Percentiles rank a stretch among this genome's conserved stretches.
Conservation (phyloP, 92 coral and sea anemone species). For the Palythoa grandiflora region DNA sequence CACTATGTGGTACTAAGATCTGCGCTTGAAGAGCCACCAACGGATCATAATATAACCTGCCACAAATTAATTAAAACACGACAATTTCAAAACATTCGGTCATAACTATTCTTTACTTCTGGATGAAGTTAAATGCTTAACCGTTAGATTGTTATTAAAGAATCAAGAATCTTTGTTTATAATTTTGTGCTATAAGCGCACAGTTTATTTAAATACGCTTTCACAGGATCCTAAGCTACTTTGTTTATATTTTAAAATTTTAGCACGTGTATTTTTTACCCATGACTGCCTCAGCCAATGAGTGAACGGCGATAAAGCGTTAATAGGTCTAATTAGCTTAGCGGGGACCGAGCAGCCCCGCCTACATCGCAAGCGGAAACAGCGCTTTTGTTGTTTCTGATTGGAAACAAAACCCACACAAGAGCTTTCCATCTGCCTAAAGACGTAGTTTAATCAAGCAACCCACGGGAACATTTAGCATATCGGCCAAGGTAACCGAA, state of each 20-base stretch:
- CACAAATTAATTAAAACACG: background rate
- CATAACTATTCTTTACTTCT: background rate
- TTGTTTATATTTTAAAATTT: slow-evolving; percentile 62
- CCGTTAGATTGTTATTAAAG: background rate
- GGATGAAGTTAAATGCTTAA: background rate
- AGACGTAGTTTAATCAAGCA: slow-evolving; percentile 50
- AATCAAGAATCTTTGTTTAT: background rate
- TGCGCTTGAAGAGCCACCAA: background rate
- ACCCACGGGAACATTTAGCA: slow-evolving; percentile 35
- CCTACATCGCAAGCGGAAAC: slow-evolving; percentile 79
- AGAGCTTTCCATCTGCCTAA: slow-evolving; percentile 68
- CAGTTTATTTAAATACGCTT: background rate
- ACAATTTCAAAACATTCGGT: background rate
- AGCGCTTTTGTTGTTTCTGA: slow-evolving; percentile 74
- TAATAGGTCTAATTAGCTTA: slow-evolving; percentile 65
- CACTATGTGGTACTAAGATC: slow-evolving; percentile 27
- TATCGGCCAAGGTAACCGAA: slow-evolving; percentile 40
- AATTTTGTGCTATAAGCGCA: background rate
- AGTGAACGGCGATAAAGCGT: slow-evolving; percentile 37
- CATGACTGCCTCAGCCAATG: slow-evolving; percentile 54
- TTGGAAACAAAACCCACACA: slow-evolving; percentile 77
- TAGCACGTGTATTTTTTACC: slow-evolving; percentile 72
- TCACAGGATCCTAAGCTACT: slow-evolving; percentile 26
- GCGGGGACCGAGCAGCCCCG: slow-evolving; percentile 62
- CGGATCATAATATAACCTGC: background rate